Conservation (phyloP, 1,140 invertebrate genomes). For the Papilio polytes region DNA sequence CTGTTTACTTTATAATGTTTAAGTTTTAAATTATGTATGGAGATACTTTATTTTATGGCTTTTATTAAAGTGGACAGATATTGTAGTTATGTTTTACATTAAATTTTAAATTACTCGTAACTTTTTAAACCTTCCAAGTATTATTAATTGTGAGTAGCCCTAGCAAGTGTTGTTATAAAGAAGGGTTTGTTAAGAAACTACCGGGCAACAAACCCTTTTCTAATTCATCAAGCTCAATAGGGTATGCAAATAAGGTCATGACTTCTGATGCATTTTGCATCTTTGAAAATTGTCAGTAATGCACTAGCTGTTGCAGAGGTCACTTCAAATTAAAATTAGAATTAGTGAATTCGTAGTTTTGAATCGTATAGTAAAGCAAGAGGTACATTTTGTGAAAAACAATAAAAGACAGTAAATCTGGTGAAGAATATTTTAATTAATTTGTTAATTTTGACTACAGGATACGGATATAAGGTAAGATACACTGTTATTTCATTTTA, state of each 20-base stretch:
- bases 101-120: not conserved
- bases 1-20: no score
- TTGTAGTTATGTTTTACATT: not conserved
- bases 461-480: conserved; percentile 47
- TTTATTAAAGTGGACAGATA: no score
- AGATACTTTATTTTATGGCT: no score
- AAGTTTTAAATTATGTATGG: no score
- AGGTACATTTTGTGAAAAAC: conserved; percentile 1
- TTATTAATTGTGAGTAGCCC: conserved; percentile 15
- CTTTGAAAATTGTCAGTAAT: conserved; percentile 63
- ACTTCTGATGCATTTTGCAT: conserved; percentile 58
- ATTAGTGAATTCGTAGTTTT: not conserved
- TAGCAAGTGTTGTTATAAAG: conserved; percentile 26
- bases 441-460: conserved; percentile 43
- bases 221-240: conserved; percentile 57
- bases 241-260: conserved; percentile 58
- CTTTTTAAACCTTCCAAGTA: not conserved
- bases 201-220: conserved; percentile 59
- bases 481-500: conserved; percentile 38
- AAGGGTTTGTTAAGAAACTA: conserved; percentile 44
- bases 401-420: conserved; percentile 50
- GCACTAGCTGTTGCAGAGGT: conserved; percentile 55
- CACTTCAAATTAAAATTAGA: conserved; percentile 47
- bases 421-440: conserved; percentile 56
- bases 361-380: not conserved